Evolutionary conservation across 2,113 vertebrate genomes (phyloP).

Genomic region (Microcebus griseorufus): DNA sequence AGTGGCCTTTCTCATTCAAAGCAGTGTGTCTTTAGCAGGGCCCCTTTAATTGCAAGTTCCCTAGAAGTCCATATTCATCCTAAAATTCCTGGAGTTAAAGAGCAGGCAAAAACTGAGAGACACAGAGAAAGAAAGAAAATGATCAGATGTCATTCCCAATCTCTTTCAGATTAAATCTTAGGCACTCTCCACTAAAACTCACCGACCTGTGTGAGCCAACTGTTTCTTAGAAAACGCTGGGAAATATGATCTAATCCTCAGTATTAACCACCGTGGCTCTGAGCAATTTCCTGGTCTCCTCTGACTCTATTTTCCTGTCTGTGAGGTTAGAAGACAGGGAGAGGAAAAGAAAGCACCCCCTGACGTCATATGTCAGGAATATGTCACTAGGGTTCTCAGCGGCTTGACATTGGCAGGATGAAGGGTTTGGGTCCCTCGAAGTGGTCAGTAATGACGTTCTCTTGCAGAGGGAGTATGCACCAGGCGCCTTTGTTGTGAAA

Average conservation of each 20-base stretch:
- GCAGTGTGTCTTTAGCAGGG: not conserved
- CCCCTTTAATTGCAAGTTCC: not conserved
- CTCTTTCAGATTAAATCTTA: not conserved
- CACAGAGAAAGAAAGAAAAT: not conserved
- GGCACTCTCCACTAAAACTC: not conserved
- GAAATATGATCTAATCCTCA: not conserved
- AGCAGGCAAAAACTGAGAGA: not conserved
- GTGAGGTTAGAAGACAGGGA: not conserved
- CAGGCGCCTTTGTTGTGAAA: not conserved
- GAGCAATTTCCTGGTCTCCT: constrained; percentile 53
- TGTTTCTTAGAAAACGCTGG: not conserved
- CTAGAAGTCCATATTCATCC: not conserved
- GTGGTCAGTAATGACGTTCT: not conserved
- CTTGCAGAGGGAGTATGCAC: not conserved
- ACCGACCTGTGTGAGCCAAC: not conserved
- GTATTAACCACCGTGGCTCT: not conserved
- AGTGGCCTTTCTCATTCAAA: not conserved
- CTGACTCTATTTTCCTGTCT: constrained; percentile 60
- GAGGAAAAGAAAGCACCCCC: not conserved
- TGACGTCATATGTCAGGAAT: constrained; percentile 42
- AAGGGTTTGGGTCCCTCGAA: not conserved
- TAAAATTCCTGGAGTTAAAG: not conserved
- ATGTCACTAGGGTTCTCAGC: not conserved
- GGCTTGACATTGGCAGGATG: accelerated
- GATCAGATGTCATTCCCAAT: not conserved